Base-by-base conservation (phyloP, 2,888 invertebrate species). In the Serripes groenlandicus region DNA sequence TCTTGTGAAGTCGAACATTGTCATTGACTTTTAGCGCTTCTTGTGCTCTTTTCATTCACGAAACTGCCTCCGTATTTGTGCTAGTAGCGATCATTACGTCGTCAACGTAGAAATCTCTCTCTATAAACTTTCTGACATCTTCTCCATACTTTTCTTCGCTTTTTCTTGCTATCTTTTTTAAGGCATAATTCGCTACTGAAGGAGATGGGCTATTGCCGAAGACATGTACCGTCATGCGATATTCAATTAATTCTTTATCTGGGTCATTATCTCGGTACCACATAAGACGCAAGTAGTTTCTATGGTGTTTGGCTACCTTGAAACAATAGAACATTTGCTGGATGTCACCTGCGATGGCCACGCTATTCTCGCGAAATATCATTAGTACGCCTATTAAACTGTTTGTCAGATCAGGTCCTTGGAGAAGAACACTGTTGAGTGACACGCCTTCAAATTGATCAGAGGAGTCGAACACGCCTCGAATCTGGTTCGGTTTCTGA, bases 301-400 rank as follows among this genome's bases (percentile, higher is more conserved):
- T 49, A 49, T 85, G 77, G 26, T 80, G 72, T 68, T 62, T 72
- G 18, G 42, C 3, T 7, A 86, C 84, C 28, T 28, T 21, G 70
- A 86, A 84, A 3, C 68, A 58, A 52, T 83, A 64, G 54, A 86
- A 86, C 86, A 86, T 86, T 32, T 72, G 83, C 52, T 86, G 60
- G 9, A 86, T 81, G 68, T 86, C 83, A 15, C 70, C 69, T 28
- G 71, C 69, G 11, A 84, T 34, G 34, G 81, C 83, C 30, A 84
- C 68, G 1, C 18, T n/a, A 9, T 85, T 42, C 49, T 32, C 75
- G 9, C 84, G 58, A 42, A 86, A 85, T 26, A 75, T 66, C 30
- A 79, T 49, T 70, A 81, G 86, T 81, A 80, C 84, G 26, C 76
- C 60, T 70, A 83, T 75, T 74, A 81, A 7, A 83, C 26, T 64